Base-by-base conservation (phyloP, 2,888 invertebrate genomes). In the Dyspetes luteomarginatus region DNA sequence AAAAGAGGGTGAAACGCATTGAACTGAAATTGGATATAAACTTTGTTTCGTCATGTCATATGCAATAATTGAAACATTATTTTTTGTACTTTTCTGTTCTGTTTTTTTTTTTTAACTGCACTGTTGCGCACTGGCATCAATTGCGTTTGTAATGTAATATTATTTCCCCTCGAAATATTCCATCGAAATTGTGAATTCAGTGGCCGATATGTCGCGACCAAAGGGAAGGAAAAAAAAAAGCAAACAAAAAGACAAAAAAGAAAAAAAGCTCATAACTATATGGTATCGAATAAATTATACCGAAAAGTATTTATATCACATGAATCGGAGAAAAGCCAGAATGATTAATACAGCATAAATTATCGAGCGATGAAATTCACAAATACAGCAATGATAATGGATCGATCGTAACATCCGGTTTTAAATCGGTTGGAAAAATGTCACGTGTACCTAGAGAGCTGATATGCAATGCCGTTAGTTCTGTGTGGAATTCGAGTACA, bases 321-420 rank as follows among this genome's bases (percentile, higher is more conserved):
- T 64, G 64, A 69, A 56, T 36, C 55, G 58, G 58, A 52, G 69
- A 60, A 71, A 75, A 52, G 69, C 74, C 69, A 71, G 65, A 74
- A 71, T 71, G 79, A 75, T 75, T 71, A 65, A 79, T 79, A 71
- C 12, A 30, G 55, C 26, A 71, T 65, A 52, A 69, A 71, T 65
- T 50, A 17, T 64, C 22, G 45, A 22, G 62, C 64, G 78, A 56
- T 64, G 69, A 74, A 79, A 74, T 65, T 48, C 48, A 5, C 58
- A 4, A 50, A 36, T 30, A 36, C 4, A n/a, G 26, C 5, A n/a
- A 24, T 52, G 52, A n/a, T n/a, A n/a, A n/a, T 19, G 17, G 24
- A 75, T 79, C 68, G 68, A 79, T 79, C 41, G 74, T 74, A 65
- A 71, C 74, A 71, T 75, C 58, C 74, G 79, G 74, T 79, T 72